phyloP scores from a whole-genome alignment of 2,888 invertebrate species.

The Eugnorisma glareosa region DNA sequence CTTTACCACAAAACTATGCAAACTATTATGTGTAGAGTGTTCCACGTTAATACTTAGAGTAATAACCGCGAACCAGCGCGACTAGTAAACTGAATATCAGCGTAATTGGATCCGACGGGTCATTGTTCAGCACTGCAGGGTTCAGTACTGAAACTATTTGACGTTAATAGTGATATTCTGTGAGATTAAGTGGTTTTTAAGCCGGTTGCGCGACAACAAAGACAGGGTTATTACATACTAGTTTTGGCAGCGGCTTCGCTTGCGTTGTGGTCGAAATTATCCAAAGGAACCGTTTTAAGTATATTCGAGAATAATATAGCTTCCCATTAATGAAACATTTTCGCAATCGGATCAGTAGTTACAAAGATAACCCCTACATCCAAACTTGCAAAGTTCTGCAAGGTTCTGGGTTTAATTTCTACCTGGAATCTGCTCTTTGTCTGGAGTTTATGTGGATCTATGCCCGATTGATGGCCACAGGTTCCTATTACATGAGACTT shows the following conservation, averaged over 20 bases:
- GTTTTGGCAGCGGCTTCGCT: background rate
- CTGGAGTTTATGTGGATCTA: background rate
- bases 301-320: background rate
- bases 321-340: background rate
- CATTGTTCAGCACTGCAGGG: slow-evolving; percentile 17
- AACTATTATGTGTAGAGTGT: slow-evolving; percentile 61
- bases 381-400: background rate
- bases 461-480: background rate
- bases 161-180: background rate
- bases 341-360: no score
- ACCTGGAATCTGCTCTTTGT: background rate
- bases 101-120: slow-evolving; percentile 37
- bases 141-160: background rate
- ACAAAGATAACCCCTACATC: background rate
- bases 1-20: slow-evolving; percentile 41
- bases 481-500: background rate
- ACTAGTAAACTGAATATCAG: slow-evolving; percentile 21
- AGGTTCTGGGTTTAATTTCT: background rate
- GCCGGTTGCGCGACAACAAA: background rate
- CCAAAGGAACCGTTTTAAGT: no score
- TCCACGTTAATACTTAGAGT: slow-evolving; percentile 29
- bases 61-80: slow-evolving; percentile 17
- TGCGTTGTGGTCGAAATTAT: background rate
- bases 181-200: background rate
- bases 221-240: background rate